Evolutionary conservation across 1,140 invertebrate species (phyloP).

Genomic region (Propsilocerus akamusi): DNA sequence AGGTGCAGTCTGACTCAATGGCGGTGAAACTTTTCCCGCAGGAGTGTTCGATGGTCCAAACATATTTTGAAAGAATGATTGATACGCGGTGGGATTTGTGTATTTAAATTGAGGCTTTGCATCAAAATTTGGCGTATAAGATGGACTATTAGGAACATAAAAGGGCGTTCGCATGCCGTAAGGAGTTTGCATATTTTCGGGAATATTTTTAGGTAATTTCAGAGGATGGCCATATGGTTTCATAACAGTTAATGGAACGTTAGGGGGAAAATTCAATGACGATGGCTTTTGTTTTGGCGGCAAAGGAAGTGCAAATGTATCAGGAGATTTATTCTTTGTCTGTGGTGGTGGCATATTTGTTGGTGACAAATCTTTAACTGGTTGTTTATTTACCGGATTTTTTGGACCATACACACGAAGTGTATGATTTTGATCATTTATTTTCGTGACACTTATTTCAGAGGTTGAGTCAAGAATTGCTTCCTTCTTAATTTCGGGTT

Average conservation of each 20-base stretch:
- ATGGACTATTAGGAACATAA: background rate
- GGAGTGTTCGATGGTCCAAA: background rate
- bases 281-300: background rate
- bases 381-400: background rate
- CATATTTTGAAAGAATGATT: background rate
- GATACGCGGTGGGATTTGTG: background rate
- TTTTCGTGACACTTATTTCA: background rate
- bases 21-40: background rate
- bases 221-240: background rate
- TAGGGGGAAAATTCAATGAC: background rate
- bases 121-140: background rate
- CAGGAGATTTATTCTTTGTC: no score
- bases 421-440: background rate
- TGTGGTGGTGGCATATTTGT: background rate
- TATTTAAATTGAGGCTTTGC: conserved; percentile 1
- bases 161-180: background rate
- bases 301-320: background rate
- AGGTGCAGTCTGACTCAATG: background rate
- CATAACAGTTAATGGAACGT: background rate
- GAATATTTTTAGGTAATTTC: background rate
- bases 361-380: no score
- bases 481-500: background rate
- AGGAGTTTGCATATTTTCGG: background rate
- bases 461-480: background rate
- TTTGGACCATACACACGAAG: background rate